Evolutionary conservation across 2,113 vertebrate species (phyloP).

Genomic region (Rhynchomys soricoides): DNA sequence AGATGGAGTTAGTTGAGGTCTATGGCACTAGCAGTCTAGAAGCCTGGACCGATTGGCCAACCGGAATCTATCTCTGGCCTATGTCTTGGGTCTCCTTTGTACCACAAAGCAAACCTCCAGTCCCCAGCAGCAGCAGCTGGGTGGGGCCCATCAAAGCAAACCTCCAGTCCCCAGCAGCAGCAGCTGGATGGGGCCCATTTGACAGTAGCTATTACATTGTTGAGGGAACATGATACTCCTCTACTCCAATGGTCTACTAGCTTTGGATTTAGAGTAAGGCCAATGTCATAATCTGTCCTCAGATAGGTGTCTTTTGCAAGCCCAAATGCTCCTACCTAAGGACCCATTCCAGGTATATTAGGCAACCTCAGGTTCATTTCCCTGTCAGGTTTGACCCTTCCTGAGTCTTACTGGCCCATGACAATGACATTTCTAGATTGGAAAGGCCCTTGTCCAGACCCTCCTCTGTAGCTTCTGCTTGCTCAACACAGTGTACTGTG

Average conservation of each 20-base stretch:
- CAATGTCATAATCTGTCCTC: neutral
- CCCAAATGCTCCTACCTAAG: constrained; percentile 51
- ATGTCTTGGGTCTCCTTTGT: neutral
- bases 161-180: neutral
- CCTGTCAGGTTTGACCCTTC: neutral
- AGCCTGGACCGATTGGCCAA: neutral
- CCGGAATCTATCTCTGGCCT: neutral
- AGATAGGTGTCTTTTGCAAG: constrained; percentile 5
- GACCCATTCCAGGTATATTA: constrained; percentile 44
- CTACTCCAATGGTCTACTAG: neutral
- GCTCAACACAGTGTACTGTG: neutral
- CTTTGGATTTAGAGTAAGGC: neutral
- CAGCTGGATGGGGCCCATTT: neutral
- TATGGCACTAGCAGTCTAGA: neutral
- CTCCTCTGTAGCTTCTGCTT: neutral
- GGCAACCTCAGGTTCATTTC: neutral
- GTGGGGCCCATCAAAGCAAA: too few relatives aligned
- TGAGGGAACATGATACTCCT: neutral
- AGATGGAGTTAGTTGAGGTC: neutral
- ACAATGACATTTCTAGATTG: neutral
- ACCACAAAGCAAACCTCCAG: neutral
- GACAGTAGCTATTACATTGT: rapidly evolving
- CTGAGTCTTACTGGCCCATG: neutral
- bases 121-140: neutral
- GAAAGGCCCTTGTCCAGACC: neutral